phyloP scores from a whole-genome alignment of 1,140 invertebrate genomes.

The Atta texana region DNA sequence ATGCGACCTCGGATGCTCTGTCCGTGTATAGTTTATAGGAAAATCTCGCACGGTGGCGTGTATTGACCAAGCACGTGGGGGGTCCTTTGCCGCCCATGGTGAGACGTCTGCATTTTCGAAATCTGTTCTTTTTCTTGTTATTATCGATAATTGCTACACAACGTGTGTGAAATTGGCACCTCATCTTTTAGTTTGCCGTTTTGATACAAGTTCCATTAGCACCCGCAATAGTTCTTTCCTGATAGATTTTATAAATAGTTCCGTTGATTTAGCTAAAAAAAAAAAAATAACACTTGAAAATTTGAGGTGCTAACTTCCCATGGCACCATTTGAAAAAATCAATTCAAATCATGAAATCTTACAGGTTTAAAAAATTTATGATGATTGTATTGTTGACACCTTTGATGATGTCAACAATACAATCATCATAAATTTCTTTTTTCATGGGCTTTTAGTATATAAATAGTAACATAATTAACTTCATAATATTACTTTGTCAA shows the following conservation, averaged over 20 bases:
- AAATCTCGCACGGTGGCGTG: constrained; percentile 70
- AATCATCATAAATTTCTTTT: constrained; percentile 5
- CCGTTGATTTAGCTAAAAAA: too few species aligned
- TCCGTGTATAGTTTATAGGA: constrained; percentile 75
- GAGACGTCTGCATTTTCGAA: constrained; percentile 32
- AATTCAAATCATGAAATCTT: too few species aligned
- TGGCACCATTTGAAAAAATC: too few species aligned
- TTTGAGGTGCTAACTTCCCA: too few species aligned
- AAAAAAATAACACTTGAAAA: too few species aligned
- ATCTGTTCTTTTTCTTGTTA: constrained; percentile 58
- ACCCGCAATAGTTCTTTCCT: too few species aligned
- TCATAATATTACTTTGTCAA: not conserved
- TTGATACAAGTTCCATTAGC: too few species aligned
- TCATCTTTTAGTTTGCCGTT: too few species aligned
- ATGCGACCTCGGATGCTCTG: constrained; percentile 64
- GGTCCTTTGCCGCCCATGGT: constrained; percentile 77
- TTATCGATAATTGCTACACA: not conserved
- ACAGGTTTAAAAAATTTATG: too few species aligned
- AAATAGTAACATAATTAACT: not conserved
- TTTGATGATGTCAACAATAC: not conserved
- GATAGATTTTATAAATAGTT: too few species aligned
- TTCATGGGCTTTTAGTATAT: not conserved
- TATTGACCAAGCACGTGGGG: constrained; percentile 68
- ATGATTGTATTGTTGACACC: too few species aligned
- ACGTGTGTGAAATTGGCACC: too few species aligned